Evolutionary conservation across 2,113 vertebrate genomes (phyloP).

Genomic region (Tretioscincus oriximinensis): DNA sequence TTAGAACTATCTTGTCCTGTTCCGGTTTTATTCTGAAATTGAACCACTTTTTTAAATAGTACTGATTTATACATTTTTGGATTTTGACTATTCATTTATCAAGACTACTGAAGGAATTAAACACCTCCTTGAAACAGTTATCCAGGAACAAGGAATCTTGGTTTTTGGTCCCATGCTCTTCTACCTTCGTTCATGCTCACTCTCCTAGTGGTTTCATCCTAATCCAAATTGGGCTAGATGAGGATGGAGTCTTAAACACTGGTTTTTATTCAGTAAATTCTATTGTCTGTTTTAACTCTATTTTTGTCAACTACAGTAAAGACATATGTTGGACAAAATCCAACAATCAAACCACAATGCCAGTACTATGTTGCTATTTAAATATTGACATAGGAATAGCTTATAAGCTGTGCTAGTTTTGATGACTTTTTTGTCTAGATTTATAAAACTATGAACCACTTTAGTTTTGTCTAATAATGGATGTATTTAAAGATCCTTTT

Average conservation of each 20-base stretch:
- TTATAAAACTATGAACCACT: neutral
- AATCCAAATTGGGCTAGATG: too few species aligned
- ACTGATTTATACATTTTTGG: too few species aligned
- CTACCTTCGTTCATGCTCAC: too few species aligned
- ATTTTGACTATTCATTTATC: too few species aligned
- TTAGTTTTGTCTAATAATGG: neutral
- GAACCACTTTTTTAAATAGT: too few species aligned
- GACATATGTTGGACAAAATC: neutral
- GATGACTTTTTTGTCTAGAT: neutral
- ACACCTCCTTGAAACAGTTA: too few species aligned
- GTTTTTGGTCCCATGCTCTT: too few species aligned
- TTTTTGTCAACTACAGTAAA: neutral
- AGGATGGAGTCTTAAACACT: neutral
- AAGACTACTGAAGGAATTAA: too few species aligned
- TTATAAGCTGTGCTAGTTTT: neutral
- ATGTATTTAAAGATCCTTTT: neutral
- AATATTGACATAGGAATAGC: neutral
- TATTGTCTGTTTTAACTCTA: neutral
- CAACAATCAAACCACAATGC: neutral
- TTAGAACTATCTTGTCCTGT: too few species aligned
- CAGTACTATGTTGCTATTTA: neutral
- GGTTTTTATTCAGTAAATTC: neutral
- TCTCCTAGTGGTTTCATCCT: too few species aligned
- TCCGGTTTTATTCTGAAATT: too few species aligned
- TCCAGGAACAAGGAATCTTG: too few species aligned